Percentiles rank a stretch among this genome's conserved stretches.
phyloP scores from a whole-genome alignment of 1,140 invertebrate species.

The Liolophura sinensis region DNA sequence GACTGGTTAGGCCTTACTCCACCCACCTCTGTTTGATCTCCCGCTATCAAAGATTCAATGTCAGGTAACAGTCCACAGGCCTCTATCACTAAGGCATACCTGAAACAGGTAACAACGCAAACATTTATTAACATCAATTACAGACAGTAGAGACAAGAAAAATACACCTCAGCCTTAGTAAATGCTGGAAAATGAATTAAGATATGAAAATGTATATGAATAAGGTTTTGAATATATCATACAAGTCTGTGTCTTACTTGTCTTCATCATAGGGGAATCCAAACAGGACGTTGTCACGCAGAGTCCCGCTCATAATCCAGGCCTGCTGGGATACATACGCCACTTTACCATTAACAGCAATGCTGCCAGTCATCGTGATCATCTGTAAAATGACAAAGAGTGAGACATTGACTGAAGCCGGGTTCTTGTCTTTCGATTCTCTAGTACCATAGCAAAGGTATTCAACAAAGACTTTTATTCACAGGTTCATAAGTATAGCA shows the following conservation, averaged over 20 bases:
- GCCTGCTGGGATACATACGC: conserved; percentile 73
- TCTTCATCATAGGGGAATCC: conserved; percentile 61
- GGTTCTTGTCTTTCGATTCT: background rate
- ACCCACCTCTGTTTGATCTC: conserved; percentile 70
- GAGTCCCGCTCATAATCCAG: conserved; percentile 69
- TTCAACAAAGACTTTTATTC: too few species aligned
- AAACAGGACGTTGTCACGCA: conserved; percentile 73
- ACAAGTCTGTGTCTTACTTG: conserved; percentile 56
- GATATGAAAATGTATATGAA: background rate
- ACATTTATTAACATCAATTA: background rate
- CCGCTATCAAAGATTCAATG: conserved; percentile 66
- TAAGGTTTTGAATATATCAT: background rate
- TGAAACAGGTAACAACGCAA: conserved; percentile 6
- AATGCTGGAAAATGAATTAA: background rate
- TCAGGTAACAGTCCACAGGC: conserved; percentile 54
- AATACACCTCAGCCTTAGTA: background rate
- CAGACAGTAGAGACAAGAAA: background rate
- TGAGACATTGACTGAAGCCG: background rate
- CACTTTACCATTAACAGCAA: conserved; percentile 65
- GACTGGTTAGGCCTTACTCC: conserved; percentile 41
- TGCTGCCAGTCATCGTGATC: conserved; percentile 57
- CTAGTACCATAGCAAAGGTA: too few species aligned
- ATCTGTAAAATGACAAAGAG: conserved; percentile 49
- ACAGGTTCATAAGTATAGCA: too few species aligned
- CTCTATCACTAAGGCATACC: conserved; percentile 35